phyloP scores from a whole-genome alignment of 35 echinoderm and acorn worm genomes.

The Eucidaris tribuloides region DNA sequence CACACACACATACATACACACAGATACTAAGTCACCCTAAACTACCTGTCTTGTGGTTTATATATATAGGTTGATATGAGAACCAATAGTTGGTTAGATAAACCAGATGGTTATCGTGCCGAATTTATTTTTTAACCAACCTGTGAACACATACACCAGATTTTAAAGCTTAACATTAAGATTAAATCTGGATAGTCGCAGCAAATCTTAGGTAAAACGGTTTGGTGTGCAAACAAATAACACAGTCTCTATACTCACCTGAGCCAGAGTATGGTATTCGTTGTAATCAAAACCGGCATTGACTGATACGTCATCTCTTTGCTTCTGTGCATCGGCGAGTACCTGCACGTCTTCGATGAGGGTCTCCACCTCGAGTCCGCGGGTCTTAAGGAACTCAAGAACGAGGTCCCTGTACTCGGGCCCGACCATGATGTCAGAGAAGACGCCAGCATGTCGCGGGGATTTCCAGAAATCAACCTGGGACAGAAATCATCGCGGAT shows the following conservation, averaged over 20 bases:
- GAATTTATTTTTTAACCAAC: too few relatives aligned
- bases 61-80: too few relatives aligned
- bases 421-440: slow-evolving; percentile 52
- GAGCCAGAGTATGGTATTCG: slow-evolving; percentile 12
- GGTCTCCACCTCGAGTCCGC: not conserved
- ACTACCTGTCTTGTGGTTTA: too few relatives aligned
- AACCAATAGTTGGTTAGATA: too few relatives aligned
- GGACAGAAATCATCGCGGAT: not conserved
- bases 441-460: not conserved
- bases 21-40: too few relatives aligned
- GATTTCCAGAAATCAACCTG: slow-evolving; percentile 55
- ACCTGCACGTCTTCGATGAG: slow-evolving; percentile 40
- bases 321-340: slow-evolving; percentile 43
- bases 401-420: not conserved
- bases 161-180: too few relatives aligned
- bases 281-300: slow-evolving; percentile 12
- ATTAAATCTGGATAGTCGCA: too few relatives aligned
- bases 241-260: slow-evolving; percentile 1
- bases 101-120: too few relatives aligned
- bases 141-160: too few relatives aligned
- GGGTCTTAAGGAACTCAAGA: not conserved
- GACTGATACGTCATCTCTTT: not conserved
- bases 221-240: not conserved
- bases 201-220: too few relatives aligned
- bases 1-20: too few relatives aligned